phyloP scores from a whole-genome alignment of 2,797 vertebrate species.

The Chloroceryle amazona region DNA sequence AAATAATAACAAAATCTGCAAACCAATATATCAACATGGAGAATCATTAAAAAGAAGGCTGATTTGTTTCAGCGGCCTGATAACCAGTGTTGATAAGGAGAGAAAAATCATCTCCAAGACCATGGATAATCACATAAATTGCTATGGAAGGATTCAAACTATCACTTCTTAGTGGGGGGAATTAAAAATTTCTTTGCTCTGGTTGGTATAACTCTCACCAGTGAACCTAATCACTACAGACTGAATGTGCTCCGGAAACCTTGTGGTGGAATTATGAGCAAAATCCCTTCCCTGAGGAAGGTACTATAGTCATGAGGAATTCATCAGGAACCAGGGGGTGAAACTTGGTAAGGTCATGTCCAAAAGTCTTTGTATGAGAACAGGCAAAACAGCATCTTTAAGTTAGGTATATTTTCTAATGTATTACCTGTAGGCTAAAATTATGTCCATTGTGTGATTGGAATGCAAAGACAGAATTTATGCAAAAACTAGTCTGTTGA shows the following conservation, averaged over 20 bases:
- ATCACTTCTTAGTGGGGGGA: neutral
- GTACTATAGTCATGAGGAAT: neutral
- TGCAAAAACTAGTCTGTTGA: neutral
- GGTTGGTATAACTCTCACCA: neutral
- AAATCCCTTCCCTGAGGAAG: neutral
- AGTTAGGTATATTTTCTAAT: neutral
- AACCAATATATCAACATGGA: neutral
- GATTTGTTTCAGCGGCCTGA: neutral
- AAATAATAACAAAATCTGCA: neutral
- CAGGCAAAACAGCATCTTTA: neutral
- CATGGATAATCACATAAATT: neutral
- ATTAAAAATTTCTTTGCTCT: neutral
- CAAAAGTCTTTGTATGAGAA: neutral
- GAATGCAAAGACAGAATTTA: neutral
- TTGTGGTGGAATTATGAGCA: neutral
- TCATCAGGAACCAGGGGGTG: neutral
- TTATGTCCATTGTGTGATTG: neutral
- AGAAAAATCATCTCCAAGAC: neutral
- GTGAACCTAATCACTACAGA: neutral
- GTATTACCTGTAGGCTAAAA: neutral
- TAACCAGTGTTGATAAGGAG: neutral
- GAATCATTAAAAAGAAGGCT: neutral
- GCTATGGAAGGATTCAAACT: neutral
- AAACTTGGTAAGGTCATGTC: neutral
- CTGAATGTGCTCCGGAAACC: neutral